A percentile compares a stretch with the other conserved stretches of the same genome.
phyloP scores from a whole-genome alignment of 2,888 invertebrate species.

The Adelognathus sp. region DNA sequence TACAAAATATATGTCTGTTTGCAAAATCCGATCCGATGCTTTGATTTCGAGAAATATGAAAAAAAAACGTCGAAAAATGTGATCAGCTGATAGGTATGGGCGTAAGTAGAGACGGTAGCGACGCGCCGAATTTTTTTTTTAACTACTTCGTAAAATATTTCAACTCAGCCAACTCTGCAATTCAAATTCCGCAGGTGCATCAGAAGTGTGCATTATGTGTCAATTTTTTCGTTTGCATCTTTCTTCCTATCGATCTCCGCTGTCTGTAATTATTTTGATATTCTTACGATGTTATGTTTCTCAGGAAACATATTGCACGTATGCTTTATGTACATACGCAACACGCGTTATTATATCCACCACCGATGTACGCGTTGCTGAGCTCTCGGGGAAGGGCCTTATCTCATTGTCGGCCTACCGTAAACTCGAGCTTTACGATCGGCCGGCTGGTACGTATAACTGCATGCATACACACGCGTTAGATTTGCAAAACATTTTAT shows the following conservation, averaged over 20 bases:
- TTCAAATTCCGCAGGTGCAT: neutral
- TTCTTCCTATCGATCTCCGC: neutral
- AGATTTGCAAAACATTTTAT: conserved; percentile 68
- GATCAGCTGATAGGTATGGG: too few relatives aligned
- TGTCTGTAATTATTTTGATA: neutral
- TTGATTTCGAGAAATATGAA: too few relatives aligned
- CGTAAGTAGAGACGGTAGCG: too few relatives aligned
- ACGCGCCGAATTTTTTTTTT: too few relatives aligned
- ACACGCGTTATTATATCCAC: neutral
- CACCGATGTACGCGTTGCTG: conserved; percentile 28
- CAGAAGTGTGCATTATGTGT: neutral
- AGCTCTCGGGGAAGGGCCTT: conserved; percentile 59
- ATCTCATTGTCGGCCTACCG: conserved; percentile 73
- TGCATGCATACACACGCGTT: conserved; percentile 48
- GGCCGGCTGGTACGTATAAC: conserved; percentile 19
- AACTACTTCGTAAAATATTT: too few relatives aligned
- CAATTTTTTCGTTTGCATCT: neutral
- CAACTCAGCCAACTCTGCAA: too few relatives aligned
- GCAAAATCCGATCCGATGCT: too few relatives aligned
- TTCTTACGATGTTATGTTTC: neutral
- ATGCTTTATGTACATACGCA: conserved; percentile 71
- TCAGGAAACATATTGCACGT: conserved; percentile 70
- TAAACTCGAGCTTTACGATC: conserved; percentile 73
- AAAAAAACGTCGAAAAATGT: too few relatives aligned
- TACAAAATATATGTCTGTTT: too few relatives aligned